phyloP scores from a whole-genome alignment of 2,888 invertebrate species.

The Cremastinae sp. region DNA sequence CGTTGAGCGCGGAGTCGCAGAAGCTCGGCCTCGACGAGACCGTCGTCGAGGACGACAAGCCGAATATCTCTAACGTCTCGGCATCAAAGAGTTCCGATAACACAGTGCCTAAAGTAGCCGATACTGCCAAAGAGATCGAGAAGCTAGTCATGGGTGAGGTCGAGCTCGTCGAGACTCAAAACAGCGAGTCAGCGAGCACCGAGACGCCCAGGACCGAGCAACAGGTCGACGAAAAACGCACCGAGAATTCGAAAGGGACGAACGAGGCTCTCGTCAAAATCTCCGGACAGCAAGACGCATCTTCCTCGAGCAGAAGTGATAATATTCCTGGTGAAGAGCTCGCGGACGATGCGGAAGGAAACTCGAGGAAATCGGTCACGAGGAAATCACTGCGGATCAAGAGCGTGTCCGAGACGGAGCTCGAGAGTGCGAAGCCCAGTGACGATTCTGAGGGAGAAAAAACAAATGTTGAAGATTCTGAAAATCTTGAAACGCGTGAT shows the following conservation, averaged over 20 bases:
- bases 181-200: slow-evolving; percentile 63
- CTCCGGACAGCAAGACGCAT: slow-evolving; percentile 31
- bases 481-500: slow-evolving; percentile 17
- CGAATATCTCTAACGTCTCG: slow-evolving; percentile 63
- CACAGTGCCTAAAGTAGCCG: slow-evolving; percentile 78
- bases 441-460: slow-evolving; percentile 34
- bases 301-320: background rate
- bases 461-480: slow-evolving; percentile 1
- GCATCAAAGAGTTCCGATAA: slow-evolving; percentile 64
- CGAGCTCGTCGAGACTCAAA: slow-evolving; percentile 72
- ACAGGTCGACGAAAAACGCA: slow-evolving; percentile 26
- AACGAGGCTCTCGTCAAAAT: slow-evolving; percentile 16
- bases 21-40: slow-evolving; percentile 70
- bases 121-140: slow-evolving; percentile 80
- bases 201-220: slow-evolving; percentile 52
- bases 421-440: slow-evolving; percentile 30
- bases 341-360: background rate
- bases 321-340: slow-evolving; percentile 2
- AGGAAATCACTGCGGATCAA: slow-evolving; percentile 53
- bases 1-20: slow-evolving; percentile 74
- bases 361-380: slow-evolving; percentile 51
- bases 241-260: slow-evolving; percentile 24
- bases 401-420: slow-evolving; percentile 39
- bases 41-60: slow-evolving; percentile 68
- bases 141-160: slow-evolving; percentile 79